A percentile compares a stretch with the other conserved stretches of the same genome.
Evolutionary conservation across 2,113 vertebrate species (phyloP).

Genomic region (Gyps fulvus): DNA sequence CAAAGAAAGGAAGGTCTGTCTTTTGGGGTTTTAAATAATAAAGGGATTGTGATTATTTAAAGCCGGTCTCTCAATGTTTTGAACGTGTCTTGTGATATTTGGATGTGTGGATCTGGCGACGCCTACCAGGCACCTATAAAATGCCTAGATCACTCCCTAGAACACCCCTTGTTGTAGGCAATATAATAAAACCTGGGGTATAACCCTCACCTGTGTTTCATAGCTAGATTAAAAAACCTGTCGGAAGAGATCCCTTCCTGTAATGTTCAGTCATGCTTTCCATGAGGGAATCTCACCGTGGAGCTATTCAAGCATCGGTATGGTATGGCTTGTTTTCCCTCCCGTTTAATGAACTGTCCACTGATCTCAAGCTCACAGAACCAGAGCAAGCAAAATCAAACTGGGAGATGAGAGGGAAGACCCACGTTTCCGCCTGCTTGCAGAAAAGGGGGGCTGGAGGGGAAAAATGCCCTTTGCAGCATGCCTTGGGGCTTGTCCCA

Average conservation of each 20-base stretch:
- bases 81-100: background rate
- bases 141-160: background rate
- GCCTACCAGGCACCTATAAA: background rate
- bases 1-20: constrained; percentile 35
- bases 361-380: background rate
- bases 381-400: background rate
- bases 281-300: accelerated
- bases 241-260: background rate
- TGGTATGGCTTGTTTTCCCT: background rate
- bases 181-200: background rate
- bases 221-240: background rate
- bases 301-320: background rate
- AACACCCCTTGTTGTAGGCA: background rate
- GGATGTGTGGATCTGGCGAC: background rate
- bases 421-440: background rate
- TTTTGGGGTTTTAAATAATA: constrained; percentile 21
- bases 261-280: background rate
- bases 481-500: background rate
- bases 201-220: background rate
- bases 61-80: background rate
- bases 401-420: background rate
- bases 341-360: accelerated
- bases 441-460: background rate
- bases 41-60: constrained; percentile 32
- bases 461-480: background rate